These are phyloP conservation scores for Chaunax sp. DNA, from an alignment of 2,797 vertebrate genomes.

Conservation along the genomic window DNA sequence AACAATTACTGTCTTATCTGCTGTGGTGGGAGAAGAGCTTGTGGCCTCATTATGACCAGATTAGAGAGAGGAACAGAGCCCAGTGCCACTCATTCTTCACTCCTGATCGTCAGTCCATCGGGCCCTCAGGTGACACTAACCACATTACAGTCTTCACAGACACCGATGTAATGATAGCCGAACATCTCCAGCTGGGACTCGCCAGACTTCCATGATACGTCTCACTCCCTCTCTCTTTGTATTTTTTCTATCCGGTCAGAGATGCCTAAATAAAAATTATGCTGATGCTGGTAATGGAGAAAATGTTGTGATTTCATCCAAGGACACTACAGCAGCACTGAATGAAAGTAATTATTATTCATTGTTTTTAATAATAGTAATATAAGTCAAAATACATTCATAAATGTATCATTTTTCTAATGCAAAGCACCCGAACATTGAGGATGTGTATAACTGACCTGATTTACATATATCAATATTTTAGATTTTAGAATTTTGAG, in stretches of 20 bases:
- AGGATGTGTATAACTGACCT: neutral
- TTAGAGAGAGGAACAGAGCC: conserved; percentile 72
- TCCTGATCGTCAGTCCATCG: conserved; percentile 51
- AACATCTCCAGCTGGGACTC: conserved; percentile 24
- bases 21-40: conserved; percentile 73
- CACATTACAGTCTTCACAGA: conserved; percentile 63
- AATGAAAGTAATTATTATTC: too few species aligned
- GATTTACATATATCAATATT: too few species aligned
- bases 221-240: neutral
- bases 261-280: neutral
- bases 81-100: conserved; percentile 53
- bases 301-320: conserved; percentile 1
- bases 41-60: conserved; percentile 82
- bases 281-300: neutral
- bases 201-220: conserved; percentile 1
- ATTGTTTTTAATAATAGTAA: too few species aligned
- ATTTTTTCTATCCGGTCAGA: neutral
- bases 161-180: conserved; percentile 40
- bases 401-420: neutral
- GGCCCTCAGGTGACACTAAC: conserved; percentile 72
- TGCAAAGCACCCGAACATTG: neutral
- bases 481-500: too few species aligned
- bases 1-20: conserved; percentile 85
- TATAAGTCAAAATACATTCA: too few species aligned
- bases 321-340: neutral